Percentiles rank a stretch among this genome's conserved stretches.
phyloP scores from a whole-genome alignment of 1,140 invertebrate species.

The Aricia agestis region DNA sequence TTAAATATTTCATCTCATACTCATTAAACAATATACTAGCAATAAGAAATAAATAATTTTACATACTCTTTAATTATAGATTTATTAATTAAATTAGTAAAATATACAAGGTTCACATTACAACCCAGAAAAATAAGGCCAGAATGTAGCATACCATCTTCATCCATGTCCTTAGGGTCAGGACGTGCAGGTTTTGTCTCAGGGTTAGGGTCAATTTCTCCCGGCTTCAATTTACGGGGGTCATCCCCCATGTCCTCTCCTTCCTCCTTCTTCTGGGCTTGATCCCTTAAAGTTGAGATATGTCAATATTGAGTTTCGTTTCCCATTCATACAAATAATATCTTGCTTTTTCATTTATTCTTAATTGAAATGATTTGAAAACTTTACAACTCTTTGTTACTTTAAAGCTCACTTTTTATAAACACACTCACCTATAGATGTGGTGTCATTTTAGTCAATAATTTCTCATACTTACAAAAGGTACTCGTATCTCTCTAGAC shows the following conservation, averaged over 20 bases:
- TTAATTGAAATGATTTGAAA: no score
- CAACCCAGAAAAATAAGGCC: neutral
- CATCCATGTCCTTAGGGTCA: constrained; percentile 99
- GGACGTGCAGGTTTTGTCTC: constrained; percentile 99
- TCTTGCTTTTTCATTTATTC: no score
- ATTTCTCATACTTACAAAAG: constrained; percentile 83
- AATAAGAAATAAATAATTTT: no score
- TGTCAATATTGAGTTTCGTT: neutral
- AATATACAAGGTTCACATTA: no score
- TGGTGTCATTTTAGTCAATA: no score
- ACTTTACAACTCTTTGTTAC: no score
- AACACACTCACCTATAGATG: no score
- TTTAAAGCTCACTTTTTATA: no score
- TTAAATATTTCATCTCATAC: constrained; percentile 9
- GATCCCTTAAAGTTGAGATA: constrained; percentile 82
- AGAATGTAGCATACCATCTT: constrained; percentile 86
- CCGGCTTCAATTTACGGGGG: constrained; percentile 97
- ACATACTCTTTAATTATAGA: no score
- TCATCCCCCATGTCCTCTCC: constrained; percentile 94
- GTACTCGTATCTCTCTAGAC: constrained; percentile 98
- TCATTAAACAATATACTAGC: no score
- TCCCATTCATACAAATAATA: no score
- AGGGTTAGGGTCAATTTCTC: constrained; percentile 99
- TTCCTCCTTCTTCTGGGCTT: constrained; percentile 98
- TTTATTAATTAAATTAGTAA: no score